Conservation (phyloP, 35 echinoderm and acorn worm genomes). For the Patiria miniata region DNA sequence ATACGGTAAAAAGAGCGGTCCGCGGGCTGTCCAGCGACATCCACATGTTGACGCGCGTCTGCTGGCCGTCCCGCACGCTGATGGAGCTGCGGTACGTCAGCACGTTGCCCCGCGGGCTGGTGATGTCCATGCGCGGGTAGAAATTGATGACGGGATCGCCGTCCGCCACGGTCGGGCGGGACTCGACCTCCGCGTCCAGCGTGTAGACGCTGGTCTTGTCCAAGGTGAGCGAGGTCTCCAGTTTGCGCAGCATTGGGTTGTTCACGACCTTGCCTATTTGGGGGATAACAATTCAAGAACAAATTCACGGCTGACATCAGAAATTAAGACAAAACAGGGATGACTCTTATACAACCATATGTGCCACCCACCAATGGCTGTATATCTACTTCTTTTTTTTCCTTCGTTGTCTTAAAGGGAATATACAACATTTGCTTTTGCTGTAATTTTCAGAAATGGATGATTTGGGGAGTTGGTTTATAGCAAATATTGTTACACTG, state of each 20-base stretch:
- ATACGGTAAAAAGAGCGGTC: background rate
- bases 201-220: conserved; percentile 21
- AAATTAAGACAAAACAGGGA: too few relatives aligned
- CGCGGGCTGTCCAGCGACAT: conserved; percentile 10
- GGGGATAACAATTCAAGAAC: background rate
- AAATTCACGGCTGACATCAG: too few relatives aligned
- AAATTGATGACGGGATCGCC: conserved; percentile 9
- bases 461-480: too few relatives aligned
- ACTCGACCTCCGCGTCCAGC: background rate
- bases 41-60: background rate
- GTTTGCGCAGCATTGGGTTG: background rate
- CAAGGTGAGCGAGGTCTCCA: background rate
- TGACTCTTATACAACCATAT: too few relatives aligned
- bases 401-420: too few relatives aligned
- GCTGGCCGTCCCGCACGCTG: background rate
- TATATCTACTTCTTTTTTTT: too few relatives aligned
- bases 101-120: background rate
- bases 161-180: background rate
- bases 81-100: background rate
- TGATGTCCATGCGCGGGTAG: conserved; percentile 21
- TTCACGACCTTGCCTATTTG: conserved; percentile 44
- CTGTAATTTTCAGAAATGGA: too few relatives aligned
- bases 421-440: too few relatives aligned
- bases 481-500: too few relatives aligned
- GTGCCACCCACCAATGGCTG: too few relatives aligned